Percentiles rank a stretch among this genome's conserved stretches.
These are phyloP conservation scores for Takifugu bimaculatus DNA, from an alignment of 2,113 vertebrate genomes.

Conservation along the genomic window DNA sequence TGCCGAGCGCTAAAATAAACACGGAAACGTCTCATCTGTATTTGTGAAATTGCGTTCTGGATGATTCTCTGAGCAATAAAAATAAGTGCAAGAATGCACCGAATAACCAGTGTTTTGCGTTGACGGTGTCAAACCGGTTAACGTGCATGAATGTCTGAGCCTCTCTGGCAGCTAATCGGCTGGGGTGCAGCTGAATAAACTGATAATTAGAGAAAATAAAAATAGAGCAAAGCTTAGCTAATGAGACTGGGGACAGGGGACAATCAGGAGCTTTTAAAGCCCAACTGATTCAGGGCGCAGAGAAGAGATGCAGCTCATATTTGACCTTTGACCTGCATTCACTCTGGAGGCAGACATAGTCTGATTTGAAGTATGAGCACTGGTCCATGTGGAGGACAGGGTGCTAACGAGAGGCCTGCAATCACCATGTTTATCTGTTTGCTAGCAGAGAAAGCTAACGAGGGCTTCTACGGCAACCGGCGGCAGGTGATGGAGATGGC, in stretches of 20 bases:
- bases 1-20: neutral
- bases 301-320: conserved; percentile 9
- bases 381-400: too few species aligned
- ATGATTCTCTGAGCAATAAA: too few species aligned
- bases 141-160: conserved; percentile 17
- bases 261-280: conserved; percentile 49
- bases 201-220: conserved; percentile 53
- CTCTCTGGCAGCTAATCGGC: conserved; percentile 25
- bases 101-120: too few species aligned
- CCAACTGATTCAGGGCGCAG: conserved; percentile 24
- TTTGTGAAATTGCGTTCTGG: too few species aligned
- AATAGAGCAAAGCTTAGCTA: conserved; percentile 49
- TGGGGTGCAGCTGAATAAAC: conserved; percentile 21
- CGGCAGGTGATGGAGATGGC: conserved; percentile 84
- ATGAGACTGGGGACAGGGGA: conserved; percentile 41
- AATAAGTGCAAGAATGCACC: too few species aligned
- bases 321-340: too few species aligned
- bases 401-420: neutral
- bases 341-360: too few species aligned
- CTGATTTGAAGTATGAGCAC: too few species aligned
- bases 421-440: conserved; percentile 30
- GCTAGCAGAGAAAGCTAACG: conserved; percentile 88
- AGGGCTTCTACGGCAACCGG: conserved; percentile 87
- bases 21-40: too few species aligned
- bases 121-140: too few species aligned